A percentile compares a stretch with the other conserved stretches of the same genome.
Evolutionary conservation across 2,113 vertebrate genomes (phyloP).

Genomic region (Silurus meridionalis): DNA sequence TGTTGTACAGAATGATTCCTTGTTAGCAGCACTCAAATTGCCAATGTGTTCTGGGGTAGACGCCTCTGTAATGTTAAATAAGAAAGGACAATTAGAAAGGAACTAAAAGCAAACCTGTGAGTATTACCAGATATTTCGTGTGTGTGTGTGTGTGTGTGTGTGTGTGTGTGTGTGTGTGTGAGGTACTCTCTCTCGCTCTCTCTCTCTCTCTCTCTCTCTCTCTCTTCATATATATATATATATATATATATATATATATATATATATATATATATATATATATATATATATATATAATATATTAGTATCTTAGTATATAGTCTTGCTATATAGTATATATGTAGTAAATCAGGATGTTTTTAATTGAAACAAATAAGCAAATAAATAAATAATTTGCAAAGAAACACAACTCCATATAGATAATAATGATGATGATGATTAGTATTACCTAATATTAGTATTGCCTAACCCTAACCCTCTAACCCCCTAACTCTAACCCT

Average conservation of each 20-base stretch:
- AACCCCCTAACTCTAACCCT: too few species aligned
- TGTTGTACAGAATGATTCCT: constrained; percentile 65
- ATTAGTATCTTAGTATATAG: too few species aligned
- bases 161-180: neutral
- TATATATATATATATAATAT: too few species aligned
- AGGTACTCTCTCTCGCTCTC: neutral
- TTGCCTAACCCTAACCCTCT: too few species aligned
- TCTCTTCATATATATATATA: too few species aligned
- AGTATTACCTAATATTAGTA: neutral
- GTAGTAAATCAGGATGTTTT: neutral
- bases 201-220: too few species aligned
- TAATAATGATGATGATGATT: neutral
- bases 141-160: neutral
- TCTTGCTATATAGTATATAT: too few species aligned
- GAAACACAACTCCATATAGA: neutral
- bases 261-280: too few species aligned
- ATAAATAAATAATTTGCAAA: too few species aligned
- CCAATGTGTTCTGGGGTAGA: constrained; percentile 38
- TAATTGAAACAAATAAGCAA: too few species aligned
- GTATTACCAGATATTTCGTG: neutral
- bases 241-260: too few species aligned
- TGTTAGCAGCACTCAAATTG: constrained; percentile 49
- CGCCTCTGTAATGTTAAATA: constrained; percentile 52
- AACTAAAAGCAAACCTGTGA: neutral
- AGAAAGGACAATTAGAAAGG: neutral